Percentiles rank a stretch among this genome's conserved stretches.
Evolutionary conservation across 1,140 invertebrate genomes (phyloP).

Genomic region (Drosophila ercepeae): DNA sequence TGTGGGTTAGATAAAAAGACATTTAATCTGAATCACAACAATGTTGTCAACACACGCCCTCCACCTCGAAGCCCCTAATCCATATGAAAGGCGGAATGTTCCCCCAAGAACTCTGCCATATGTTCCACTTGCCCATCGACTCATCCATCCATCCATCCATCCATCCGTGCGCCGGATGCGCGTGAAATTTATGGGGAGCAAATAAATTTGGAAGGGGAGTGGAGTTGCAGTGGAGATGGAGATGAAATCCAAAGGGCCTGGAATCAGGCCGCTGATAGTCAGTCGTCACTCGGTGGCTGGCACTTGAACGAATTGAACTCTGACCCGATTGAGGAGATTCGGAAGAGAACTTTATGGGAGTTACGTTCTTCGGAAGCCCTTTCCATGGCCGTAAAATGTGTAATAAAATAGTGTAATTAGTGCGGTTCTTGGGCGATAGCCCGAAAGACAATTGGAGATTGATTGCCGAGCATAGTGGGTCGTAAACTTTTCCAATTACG

Average conservation of each 20-base stretch:
- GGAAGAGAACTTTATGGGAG: conserved; percentile 24
- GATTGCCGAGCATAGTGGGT: conserved; percentile 37
- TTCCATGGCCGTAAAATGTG: conserved; percentile 47
- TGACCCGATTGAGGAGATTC: conserved; percentile 48
- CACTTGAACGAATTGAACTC: conserved; percentile 72
- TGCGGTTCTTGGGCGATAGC: conserved; percentile 35
- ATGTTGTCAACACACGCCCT: conserved; percentile 66
- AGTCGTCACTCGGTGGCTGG: conserved; percentile 63
- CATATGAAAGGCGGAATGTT: conserved; percentile 43
- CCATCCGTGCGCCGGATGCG: conserved; percentile 63
- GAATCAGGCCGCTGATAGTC: conserved; percentile 45
- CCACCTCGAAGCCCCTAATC: not conserved
- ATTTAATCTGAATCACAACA: conserved; percentile 77
- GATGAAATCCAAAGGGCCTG: conserved; percentile 4
- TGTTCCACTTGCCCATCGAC: conserved; percentile 39
- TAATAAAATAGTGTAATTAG: conserved; percentile 63
- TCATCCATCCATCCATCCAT: conserved; percentile 10
- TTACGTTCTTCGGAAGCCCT: conserved; percentile 35
- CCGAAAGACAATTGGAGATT: conserved; percentile 58
- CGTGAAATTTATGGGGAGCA: conserved; percentile 71
- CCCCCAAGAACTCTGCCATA: conserved; percentile 61
- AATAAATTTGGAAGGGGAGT: conserved; percentile 3
- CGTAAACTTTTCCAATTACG: conserved; percentile 48
- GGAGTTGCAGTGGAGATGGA: not conserved
- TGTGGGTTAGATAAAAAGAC: conserved; percentile 76